A percentile compares a stretch with the other conserved stretches of the same genome.
Conservation (phyloP, 2,888 invertebrate species). For the Alitta virens region DNA sequence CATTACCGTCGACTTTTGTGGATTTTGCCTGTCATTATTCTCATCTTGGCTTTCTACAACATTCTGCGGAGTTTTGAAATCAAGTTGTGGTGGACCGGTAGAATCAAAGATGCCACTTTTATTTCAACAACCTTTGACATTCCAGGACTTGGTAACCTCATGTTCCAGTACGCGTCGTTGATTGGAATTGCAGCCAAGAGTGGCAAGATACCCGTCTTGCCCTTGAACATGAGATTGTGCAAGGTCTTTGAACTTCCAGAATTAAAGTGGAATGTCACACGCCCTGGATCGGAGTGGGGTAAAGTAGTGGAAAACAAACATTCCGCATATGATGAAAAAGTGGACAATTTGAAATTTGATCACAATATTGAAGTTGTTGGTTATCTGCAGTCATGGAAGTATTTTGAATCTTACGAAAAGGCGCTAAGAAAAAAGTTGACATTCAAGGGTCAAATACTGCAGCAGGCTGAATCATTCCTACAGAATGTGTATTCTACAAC, state of each 20-base stretch:
- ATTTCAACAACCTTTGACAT: neutral
- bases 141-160: neutral
- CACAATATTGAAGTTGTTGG: constrained; percentile 1
- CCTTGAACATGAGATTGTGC: neutral
- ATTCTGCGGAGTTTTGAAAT: too few species aligned
- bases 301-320: neutral
- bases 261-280: neutral
- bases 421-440: neutral
- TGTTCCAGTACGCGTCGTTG: neutral
- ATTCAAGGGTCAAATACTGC: neutral
- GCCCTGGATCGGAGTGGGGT: neutral
- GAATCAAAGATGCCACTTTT: neutral
- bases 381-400: neutral
- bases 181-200: neutral
- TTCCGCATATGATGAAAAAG: neutral
- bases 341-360: neutral
- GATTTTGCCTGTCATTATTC: too few species aligned
- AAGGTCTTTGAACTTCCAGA: neutral
- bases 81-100: too few species aligned
- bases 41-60: too few species aligned
- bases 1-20: too few species aligned
- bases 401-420: neutral
- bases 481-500: neutral
- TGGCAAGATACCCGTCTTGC: neutral
- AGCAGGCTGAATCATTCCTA: neutral